Conservation (phyloP, 2,797 vertebrate genomes). For the Myiotriccus ornatus region DNA sequence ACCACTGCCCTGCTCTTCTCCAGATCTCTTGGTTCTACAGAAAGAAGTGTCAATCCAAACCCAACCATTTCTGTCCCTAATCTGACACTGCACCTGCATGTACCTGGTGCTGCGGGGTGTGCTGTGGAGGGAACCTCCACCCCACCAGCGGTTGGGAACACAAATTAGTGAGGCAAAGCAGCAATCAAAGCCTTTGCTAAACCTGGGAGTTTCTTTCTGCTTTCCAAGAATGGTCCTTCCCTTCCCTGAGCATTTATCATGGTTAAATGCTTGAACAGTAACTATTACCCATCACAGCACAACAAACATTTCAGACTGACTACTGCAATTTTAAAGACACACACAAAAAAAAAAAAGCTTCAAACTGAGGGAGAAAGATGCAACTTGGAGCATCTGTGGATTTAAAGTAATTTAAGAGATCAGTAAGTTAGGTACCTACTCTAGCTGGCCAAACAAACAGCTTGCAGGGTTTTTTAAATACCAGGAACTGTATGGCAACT, state of each 20-base stretch:
- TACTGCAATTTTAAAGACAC: not conserved
- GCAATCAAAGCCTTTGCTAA: not conserved
- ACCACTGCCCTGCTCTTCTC: not conserved
- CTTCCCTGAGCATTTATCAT: not conserved
- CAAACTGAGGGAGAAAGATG: not conserved
- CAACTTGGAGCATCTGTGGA: not conserved
- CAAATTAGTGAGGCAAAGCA: not conserved
- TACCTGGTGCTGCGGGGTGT: fast-evolving
- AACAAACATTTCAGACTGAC: not conserved
- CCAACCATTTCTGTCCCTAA: not conserved
- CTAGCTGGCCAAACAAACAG: not conserved
- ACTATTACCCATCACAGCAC: not conserved
- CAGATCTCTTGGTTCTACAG: not conserved
- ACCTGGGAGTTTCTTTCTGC: not conserved
- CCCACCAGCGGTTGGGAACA: fast-evolving
- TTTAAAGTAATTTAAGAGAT: not conserved
- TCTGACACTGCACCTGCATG: fast-evolving
- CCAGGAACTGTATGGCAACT: not conserved
- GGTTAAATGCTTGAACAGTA: not conserved
- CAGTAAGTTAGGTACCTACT: not conserved
- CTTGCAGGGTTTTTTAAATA: not conserved
- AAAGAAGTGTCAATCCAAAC: not conserved
- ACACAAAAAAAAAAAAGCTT: not conserved
- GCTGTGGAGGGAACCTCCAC: not conserved
- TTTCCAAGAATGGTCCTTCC: not conserved